Percentiles rank a stretch among this genome's conserved stretches.
phyloP scores from a whole-genome alignment of 1,140 invertebrate species.

The Atta colombica region DNA sequence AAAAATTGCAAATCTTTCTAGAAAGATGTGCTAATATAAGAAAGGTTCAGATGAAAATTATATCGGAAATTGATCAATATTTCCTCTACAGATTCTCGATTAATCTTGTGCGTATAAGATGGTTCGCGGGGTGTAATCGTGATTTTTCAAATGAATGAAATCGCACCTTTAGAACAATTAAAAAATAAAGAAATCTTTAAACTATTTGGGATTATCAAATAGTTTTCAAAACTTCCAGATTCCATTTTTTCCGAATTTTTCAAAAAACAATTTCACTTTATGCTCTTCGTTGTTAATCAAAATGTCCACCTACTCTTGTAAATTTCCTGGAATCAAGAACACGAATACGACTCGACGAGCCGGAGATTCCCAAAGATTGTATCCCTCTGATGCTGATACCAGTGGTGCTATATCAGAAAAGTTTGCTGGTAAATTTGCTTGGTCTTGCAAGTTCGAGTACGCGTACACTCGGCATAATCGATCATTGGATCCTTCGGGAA shows the following conservation, averaged over 20 bases:
- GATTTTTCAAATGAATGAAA: neutral
- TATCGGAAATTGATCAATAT: conserved; percentile 23
- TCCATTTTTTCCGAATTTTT: neutral
- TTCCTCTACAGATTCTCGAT: conserved; percentile 15
- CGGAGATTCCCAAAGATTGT: conserved; percentile 31
- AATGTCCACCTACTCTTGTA: conserved; percentile 22
- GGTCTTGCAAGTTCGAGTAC: conserved; percentile 18
- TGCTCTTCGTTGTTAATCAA: conserved; percentile 35
- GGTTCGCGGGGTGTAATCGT: neutral
- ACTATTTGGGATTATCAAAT: neutral
- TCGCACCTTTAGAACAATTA: conserved; percentile 3
- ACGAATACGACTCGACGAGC: conserved; percentile 9
- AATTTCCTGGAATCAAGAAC: conserved; percentile 21
- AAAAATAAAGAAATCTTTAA: conserved; percentile 14
- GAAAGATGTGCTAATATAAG: conserved; percentile 11
- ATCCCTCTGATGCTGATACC: neutral
- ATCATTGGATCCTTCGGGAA: conserved; percentile 51
- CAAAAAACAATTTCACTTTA: neutral
- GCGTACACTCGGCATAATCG: conserved; percentile 27
- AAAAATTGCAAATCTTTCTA: conserved; percentile 17
- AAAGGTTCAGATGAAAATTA: neutral
- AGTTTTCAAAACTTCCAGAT: neutral
- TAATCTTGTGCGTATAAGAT: conserved; percentile 35
- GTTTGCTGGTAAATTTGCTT: conserved; percentile 21
- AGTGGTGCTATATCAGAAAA: conserved; percentile 3